These are phyloP conservation scores for Leptonema lineaticorne DNA, from an alignment of 1,140 invertebrate genomes.

Conservation along the genomic window DNA sequence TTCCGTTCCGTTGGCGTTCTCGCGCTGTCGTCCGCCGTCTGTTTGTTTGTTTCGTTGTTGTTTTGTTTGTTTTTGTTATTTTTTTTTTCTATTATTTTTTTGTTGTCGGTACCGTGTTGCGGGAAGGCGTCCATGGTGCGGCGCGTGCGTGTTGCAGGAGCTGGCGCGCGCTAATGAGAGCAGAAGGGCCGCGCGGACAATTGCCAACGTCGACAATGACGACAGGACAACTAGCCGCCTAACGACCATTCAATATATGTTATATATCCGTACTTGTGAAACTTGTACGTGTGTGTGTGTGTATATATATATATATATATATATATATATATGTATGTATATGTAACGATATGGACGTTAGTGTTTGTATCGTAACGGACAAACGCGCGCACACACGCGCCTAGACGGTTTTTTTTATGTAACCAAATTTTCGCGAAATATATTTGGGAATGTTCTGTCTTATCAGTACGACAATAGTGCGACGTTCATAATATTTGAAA, in stretches of 20 bases:
- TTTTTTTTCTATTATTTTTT: neutral
- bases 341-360: too few species aligned
- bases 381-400: too few species aligned
- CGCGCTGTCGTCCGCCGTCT: neutral
- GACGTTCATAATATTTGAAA: too few species aligned
- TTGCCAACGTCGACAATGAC: constrained; percentile 5
- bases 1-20: neutral
- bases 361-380: too few species aligned
- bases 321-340: neutral
- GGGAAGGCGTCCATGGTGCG: constrained; percentile 10
- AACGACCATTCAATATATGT: constrained; percentile 5
- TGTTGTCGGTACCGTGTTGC: too few species aligned
- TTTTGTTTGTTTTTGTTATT: neutral
- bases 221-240: neutral
- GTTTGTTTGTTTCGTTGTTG: neutral
- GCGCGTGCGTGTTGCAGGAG: constrained; percentile 7
- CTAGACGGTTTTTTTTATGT: too few species aligned
- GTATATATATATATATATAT: neutral
- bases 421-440: too few species aligned
- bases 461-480: too few species aligned
- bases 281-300: neutral
- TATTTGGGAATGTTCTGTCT: too few species aligned
- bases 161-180: constrained; percentile 7
- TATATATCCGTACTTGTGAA: neutral
- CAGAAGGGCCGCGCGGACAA: constrained; percentile 15